These are phyloP conservation scores for Acleris laterana DNA, from an alignment of 2,888 invertebrate genomes.

Conservation along the genomic window DNA sequence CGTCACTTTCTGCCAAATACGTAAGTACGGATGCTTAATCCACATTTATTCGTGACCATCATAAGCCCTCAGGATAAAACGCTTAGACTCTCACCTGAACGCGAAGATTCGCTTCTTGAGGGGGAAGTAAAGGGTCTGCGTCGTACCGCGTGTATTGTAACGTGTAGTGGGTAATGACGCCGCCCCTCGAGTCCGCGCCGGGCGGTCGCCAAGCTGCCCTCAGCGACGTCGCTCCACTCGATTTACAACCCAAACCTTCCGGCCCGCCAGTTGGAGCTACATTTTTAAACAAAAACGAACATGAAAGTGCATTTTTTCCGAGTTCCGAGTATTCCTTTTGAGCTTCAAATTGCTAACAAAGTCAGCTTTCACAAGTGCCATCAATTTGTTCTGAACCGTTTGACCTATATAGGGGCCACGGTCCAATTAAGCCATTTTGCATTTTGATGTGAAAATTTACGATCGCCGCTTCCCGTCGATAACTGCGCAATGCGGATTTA, in stretches of 20 bases:
- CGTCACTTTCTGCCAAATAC: too few relatives aligned
- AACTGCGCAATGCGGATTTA: constrained; percentile 60
- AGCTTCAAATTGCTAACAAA: constrained; percentile 62
- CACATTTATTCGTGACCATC: too few relatives aligned
- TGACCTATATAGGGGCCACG: constrained; percentile 80
- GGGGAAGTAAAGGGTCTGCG: constrained; percentile 67
- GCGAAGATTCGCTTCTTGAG: constrained; percentile 72
- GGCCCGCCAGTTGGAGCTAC: constrained; percentile 91
- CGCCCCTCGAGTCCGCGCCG: constrained; percentile 87
- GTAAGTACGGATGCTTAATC: too few relatives aligned
- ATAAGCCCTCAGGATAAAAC: not conserved
- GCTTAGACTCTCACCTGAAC: constrained; percentile 61
- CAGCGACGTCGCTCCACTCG: constrained; percentile 90
- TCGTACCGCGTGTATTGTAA: constrained; percentile 74
- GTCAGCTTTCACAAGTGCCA: constrained; percentile 67
- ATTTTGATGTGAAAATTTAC: constrained; percentile 83
- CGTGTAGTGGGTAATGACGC: constrained; percentile 81
- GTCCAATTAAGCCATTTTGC: constrained; percentile 83
- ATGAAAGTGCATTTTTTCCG: constrained; percentile 38
- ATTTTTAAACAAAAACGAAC: constrained; percentile 40
- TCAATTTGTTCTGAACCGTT: constrained; percentile 78
- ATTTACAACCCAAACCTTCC: constrained; percentile 88
- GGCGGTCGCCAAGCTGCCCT: constrained; percentile 91
- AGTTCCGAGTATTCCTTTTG: constrained; percentile 38
- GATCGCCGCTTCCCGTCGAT: constrained; percentile 70